Evolutionary conservation across 2,797 vertebrate genomes (phyloP).

Genomic region (Lophotriccus pileatus): DNA sequence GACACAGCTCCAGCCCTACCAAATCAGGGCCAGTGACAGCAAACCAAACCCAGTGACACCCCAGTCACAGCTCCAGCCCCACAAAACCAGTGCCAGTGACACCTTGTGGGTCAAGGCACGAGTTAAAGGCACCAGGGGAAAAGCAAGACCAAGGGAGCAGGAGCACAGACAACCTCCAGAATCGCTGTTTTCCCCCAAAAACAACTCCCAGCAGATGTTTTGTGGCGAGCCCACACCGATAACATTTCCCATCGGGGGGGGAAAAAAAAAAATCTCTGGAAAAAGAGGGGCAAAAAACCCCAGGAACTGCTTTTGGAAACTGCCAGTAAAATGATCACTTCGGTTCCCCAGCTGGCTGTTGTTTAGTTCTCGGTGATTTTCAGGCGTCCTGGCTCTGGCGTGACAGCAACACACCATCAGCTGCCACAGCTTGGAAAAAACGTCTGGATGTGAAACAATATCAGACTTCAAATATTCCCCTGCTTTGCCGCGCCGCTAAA

Average conservation of each 20-base stretch:
- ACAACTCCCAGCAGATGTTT: not conserved
- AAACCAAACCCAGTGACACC: too few relatives aligned
- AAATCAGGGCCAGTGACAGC: too few relatives aligned
- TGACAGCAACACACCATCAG: not conserved
- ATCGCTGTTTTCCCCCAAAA: accelerated
- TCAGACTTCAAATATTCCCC: not conserved
- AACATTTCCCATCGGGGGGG: not conserved
- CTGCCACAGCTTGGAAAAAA: not conserved
- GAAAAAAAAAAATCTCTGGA: not conserved
- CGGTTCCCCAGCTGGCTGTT: not conserved
- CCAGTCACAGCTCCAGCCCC: not conserved
- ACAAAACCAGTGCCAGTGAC: not conserved
- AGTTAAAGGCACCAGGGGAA: accelerated
- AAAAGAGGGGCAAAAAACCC: not conserved
- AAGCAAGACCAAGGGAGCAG: not conserved
- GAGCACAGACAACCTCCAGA: not conserved
- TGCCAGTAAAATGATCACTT: not conserved
- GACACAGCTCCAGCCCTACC: not conserved
- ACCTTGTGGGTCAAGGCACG: accelerated
- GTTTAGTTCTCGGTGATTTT: not conserved
- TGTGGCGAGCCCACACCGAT: not conserved
- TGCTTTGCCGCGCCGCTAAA: not conserved
- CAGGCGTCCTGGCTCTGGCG: not conserved
- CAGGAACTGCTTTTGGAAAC: not conserved
- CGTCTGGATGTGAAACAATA: not conserved